A percentile compares a stretch with the other conserved stretches of the same genome.
Conservation (phyloP, 2,797 vertebrate species). For the Platyrinchus mystaceus region DNA sequence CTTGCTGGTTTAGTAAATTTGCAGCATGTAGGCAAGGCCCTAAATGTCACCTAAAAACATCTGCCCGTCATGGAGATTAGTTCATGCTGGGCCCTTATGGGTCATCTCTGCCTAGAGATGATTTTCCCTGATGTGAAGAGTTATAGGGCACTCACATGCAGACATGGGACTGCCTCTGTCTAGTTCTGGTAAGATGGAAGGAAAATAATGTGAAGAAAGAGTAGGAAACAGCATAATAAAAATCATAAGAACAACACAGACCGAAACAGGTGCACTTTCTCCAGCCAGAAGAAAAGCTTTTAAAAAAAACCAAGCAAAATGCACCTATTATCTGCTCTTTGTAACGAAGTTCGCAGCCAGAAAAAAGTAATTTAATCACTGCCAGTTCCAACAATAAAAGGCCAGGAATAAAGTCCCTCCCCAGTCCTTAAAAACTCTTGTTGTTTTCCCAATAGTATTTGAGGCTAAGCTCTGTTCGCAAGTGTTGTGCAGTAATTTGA, state of each 20-base stretch:
- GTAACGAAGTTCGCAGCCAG: neutral
- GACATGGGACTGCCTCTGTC: neutral
- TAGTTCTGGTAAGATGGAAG: neutral
- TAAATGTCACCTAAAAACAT: conserved; percentile 7
- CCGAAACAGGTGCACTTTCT: neutral
- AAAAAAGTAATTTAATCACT: neutral
- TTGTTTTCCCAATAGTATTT: neutral
- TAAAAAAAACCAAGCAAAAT: neutral
- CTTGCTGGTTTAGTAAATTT: neutral
- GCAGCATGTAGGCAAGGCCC: neutral
- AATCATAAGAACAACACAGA: neutral
- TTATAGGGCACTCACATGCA: neutral
- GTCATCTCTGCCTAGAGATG: neutral
- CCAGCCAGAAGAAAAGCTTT: neutral
- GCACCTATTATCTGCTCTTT: neutral
- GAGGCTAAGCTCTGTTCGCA: neutral
- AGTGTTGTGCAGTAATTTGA: neutral
- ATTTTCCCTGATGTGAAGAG: neutral
- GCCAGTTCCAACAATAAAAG: neutral
- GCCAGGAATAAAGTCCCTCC: neutral
- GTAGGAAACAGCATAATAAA: neutral
- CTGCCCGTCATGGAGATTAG: neutral
- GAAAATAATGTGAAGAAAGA: neutral
- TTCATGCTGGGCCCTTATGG: neutral
- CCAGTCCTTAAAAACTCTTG: neutral